Evolutionary conservation across 2,113 vertebrate genomes (phyloP).

Genomic region (Theropithecus gelada): DNA sequence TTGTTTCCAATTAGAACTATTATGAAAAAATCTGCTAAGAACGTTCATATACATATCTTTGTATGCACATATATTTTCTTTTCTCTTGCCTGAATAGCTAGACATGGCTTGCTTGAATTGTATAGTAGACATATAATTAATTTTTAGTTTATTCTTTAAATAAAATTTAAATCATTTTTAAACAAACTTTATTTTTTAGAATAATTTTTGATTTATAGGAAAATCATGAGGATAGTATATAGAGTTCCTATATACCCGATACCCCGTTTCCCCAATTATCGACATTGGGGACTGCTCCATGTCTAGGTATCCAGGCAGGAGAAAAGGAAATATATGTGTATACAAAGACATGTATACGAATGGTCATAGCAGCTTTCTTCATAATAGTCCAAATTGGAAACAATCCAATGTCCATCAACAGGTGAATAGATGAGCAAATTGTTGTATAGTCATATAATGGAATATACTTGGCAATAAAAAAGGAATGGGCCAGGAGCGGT

Average conservation of each 20-base stretch:
- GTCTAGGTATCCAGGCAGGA: not conserved
- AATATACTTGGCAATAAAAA: not conserved
- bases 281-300: not conserved
- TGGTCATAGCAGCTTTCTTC: constrained; percentile 1
- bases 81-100: not conserved
- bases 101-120: not conserved
- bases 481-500: not conserved
- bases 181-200: not conserved
- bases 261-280: not conserved
- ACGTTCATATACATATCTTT: not conserved
- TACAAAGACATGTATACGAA: not conserved
- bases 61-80: not conserved
- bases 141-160: not conserved
- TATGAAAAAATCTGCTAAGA: not conserved
- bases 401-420: not conserved
- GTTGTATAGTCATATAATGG: not conserved
- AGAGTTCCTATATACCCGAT: not conserved
- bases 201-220: constrained; percentile 20
- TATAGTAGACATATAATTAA: not conserved
- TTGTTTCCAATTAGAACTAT: not conserved
- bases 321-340: not conserved
- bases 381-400: not conserved
- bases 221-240: not conserved
- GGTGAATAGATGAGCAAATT: not conserved
- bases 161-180: not conserved